Evolutionary conservation across 2,113 vertebrate species (phyloP), one percentile per base, ranked within the genome.

Genomic region (Rana temporaria): DNA sequence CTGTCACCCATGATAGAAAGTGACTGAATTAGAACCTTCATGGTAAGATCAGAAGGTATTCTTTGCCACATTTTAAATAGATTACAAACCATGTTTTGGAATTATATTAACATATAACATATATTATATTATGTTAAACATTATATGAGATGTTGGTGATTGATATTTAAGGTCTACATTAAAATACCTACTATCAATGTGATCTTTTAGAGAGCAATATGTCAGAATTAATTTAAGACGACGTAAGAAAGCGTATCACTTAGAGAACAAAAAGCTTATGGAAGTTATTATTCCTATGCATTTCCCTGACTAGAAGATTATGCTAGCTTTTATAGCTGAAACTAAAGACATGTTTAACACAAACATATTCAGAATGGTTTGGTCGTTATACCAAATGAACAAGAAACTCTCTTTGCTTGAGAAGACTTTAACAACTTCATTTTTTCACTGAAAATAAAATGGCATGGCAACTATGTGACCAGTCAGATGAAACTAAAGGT

Each of bases 401-500:
- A 88, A 90, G 87, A 85, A 87, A 86, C 89, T 91, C 89, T 91
- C 88, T 92, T 92, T 91, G 89, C 77, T 88, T 93, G 90, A 88
- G 88, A 85, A 92, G 83, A 91, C 84, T 79, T 42, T 88, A 93
- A 92, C 90, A 92, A 92, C 90, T 93, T 91, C 86, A 85, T 87
- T 92, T 93, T 94, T 90, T 92, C 32, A 59, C 93, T 89, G 90
- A 93, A 95, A 91, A 95, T 94, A 92, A 91, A 88, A 88, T 91
- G 87, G 88, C 90, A 89, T 92, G 91, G 93, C 95, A 94, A 93
- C 92, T 94, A 95, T 96, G 95, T 96, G 96, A 95, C 93, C 94
- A 95, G 89, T 93, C 97, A 96, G 92, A 96, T 92, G 96, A 96
- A 98, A 97, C 96, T 95, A 96, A 97, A 96, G 91, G 95, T 98